A percentile compares a stretch with the other conserved stretches of the same genome.
phyloP scores from a whole-genome alignment of 2,888 invertebrate species.

The Sycophila texana region DNA sequence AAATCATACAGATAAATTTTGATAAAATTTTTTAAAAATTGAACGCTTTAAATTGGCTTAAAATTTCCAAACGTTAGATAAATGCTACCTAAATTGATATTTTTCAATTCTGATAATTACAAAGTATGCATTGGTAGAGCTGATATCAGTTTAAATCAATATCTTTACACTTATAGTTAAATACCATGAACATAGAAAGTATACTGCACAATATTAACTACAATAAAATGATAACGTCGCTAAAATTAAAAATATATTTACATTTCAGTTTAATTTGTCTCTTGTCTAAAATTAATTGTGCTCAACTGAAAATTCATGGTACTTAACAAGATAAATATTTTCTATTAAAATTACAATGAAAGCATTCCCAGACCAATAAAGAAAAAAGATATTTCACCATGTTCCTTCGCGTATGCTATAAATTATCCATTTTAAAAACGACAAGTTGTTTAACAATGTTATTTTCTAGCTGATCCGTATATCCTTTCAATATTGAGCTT shows the following conservation, averaged over 20 bases:
- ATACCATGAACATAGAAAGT: slow-evolving; percentile 29
- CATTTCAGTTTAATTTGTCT: neutral
- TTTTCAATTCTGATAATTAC: neutral
- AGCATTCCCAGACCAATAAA: slow-evolving; percentile 20
- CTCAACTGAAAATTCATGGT: slow-evolving; percentile 21
- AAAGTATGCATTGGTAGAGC: slow-evolving; percentile 46
- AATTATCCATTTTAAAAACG: slow-evolving; percentile 43
- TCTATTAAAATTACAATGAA: slow-evolving; percentile 24
- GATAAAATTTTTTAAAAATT: no score
- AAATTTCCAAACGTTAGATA: no score
- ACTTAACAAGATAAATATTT: slow-evolving; percentile 18
- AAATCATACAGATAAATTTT: slow-evolving; percentile 56
- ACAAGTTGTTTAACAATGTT: slow-evolving; percentile 57
- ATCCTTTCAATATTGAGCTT: slow-evolving; percentile 86
- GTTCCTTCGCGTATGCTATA: slow-evolving; percentile 21
- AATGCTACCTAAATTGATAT: no score
- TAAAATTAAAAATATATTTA: slow-evolving; percentile 39
- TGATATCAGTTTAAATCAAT: slow-evolving; percentile 18
- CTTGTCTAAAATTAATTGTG: neutral
- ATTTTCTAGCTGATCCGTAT: slow-evolving; percentile 70
- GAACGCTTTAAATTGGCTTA: no score
- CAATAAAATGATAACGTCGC: slow-evolving; percentile 19
- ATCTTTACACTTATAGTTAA: slow-evolving; percentile 29
- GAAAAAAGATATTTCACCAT: slow-evolving; percentile 13
- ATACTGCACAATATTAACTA: slow-evolving; percentile 13